phyloP scores from a whole-genome alignment of 2,113 vertebrate species.

The Asarcornis scutulata region DNA sequence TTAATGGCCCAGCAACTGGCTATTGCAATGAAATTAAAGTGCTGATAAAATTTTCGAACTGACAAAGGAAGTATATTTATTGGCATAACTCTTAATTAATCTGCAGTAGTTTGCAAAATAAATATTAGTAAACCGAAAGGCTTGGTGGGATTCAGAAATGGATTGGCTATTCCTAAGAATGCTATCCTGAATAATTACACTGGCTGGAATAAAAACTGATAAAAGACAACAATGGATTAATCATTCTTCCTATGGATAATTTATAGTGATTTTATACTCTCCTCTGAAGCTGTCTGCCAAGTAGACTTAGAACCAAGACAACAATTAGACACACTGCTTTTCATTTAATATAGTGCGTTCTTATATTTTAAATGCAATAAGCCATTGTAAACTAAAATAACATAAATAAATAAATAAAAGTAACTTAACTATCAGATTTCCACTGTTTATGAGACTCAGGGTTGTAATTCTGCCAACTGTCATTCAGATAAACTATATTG shows the following conservation, averaged over 20 bases:
- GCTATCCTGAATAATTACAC: background rate
- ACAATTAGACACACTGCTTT: background rate
- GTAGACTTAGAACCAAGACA: background rate
- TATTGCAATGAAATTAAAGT: background rate
- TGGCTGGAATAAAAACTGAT: background rate
- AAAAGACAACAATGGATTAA: background rate
- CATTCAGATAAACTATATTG: background rate
- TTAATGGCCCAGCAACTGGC: background rate
- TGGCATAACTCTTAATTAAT: background rate
- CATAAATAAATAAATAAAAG: background rate
- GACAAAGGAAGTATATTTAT: background rate
- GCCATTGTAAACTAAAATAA: background rate
- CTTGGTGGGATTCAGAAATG: background rate
- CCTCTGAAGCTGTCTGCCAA: background rate
- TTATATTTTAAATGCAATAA: background rate
- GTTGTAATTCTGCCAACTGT: background rate
- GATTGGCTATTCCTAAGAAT: background rate
- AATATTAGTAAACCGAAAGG: background rate
- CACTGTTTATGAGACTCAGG: background rate
- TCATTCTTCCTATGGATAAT: background rate
- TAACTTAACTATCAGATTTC: background rate
- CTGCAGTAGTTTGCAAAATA: background rate
- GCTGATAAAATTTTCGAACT: background rate
- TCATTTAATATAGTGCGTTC: background rate
- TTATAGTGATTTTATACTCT: background rate